phyloP scores from a whole-genome alignment of 2,797 vertebrate genomes.

The Myripristis jacobus region DNA sequence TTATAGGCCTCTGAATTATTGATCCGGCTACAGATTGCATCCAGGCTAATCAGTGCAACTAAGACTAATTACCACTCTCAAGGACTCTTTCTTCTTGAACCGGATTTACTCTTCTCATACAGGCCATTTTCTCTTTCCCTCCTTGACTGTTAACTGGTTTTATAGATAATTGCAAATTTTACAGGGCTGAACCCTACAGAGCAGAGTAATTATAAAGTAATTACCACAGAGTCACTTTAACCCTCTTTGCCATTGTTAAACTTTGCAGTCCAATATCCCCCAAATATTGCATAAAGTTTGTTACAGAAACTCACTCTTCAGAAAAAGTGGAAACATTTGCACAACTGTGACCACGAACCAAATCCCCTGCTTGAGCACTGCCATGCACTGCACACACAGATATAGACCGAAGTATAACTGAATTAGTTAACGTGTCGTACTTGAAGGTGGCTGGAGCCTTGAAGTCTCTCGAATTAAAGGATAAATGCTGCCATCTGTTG shows the following conservation, averaged over 20 bases:
- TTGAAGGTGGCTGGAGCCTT: too few species aligned
- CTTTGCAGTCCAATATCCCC: not conserved
- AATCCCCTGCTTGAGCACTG: not conserved
- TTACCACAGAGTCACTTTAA: constrained; percentile 37
- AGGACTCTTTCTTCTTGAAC: constrained; percentile 29
- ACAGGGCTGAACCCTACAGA: constrained; percentile 31
- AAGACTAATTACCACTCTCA: constrained; percentile 25
- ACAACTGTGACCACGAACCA: not conserved
- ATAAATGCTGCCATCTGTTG: constrained; percentile 64
- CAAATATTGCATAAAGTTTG: not conserved
- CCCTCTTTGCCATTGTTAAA: constrained; percentile 29
- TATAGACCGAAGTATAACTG: not conserved
- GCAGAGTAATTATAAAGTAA: constrained; percentile 53
- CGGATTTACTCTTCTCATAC: constrained; percentile 22
- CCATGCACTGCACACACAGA: not conserved
- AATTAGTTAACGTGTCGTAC: too few species aligned
- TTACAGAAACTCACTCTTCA: not conserved
- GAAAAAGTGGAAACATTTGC: not conserved
- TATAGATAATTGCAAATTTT: constrained; percentile 54
- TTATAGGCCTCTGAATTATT: constrained; percentile 10
- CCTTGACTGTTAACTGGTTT: constrained; percentile 39
- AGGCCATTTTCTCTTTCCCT: constrained; percentile 11
- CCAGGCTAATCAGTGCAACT: not conserved
- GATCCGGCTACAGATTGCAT: constrained; percentile 25
- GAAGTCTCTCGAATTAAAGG: not conserved